Evolutionary conservation across 2,113 vertebrate species (phyloP).

Genomic region (Propithecus coquereli): DNA sequence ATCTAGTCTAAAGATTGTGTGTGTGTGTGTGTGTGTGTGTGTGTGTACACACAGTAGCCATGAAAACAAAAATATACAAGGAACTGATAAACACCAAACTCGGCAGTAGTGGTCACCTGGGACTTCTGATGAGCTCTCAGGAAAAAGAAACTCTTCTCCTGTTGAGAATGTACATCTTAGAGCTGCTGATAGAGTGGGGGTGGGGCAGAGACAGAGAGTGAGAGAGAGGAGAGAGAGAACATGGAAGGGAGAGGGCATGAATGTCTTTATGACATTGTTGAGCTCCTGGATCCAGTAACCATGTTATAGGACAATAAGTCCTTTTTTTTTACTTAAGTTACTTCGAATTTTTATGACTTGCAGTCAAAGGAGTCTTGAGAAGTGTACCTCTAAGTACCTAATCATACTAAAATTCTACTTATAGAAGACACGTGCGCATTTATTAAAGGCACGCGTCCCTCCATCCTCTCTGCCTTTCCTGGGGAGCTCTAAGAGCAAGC

Average conservation of each 20-base stretch:
- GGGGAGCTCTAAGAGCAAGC: background rate
- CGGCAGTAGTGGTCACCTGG: background rate
- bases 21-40: background rate
- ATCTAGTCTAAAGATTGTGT: background rate
- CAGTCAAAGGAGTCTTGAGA: background rate
- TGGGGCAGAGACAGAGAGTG: rapidly evolving
- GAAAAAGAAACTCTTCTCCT: background rate
- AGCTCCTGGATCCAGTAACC: background rate
- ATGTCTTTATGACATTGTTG: background rate
- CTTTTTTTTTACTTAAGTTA: background rate
- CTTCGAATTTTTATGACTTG: background rate
- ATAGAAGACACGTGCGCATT: background rate
- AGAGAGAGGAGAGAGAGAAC: background rate
- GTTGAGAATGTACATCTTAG: background rate
- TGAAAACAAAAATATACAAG: background rate
- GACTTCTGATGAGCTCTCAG: background rate
- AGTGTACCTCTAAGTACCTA: background rate
- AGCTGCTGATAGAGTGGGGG: background rate
- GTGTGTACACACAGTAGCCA: background rate
- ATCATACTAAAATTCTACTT: background rate
- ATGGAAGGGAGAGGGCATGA: background rate
- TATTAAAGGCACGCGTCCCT: background rate
- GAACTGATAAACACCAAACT: background rate
- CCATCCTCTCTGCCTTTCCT: background rate
- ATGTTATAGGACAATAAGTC: background rate